phyloP scores from a whole-genome alignment of 2,888 invertebrate species.

The Diaperis boleti region DNA sequence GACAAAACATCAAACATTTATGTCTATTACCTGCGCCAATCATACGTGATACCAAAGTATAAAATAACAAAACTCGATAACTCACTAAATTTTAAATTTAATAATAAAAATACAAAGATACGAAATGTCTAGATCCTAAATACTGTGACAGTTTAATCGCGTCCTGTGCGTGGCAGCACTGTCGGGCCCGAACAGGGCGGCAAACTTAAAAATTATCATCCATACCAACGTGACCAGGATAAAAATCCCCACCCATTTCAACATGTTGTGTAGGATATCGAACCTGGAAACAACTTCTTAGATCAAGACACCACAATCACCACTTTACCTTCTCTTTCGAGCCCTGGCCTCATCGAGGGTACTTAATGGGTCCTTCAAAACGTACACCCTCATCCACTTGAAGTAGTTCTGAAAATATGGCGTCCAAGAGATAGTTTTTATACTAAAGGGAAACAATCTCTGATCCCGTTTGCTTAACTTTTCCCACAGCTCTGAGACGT shows the following conservation, averaged over 20 bases:
- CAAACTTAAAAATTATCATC: neutral
- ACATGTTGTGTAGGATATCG: neutral
- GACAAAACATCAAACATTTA: too few species aligned
- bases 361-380: conserved; percentile 83
- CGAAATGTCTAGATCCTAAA: too few species aligned
- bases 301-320: too few species aligned
- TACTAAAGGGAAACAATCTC: conserved; percentile 73
- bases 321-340: neutral
- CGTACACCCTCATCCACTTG: conserved; percentile 80
- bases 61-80: too few species aligned
- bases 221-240: neutral
- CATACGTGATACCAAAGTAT: too few species aligned
- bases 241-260: neutral
- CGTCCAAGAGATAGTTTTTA: conserved; percentile 80
- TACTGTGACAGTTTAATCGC: too few species aligned
- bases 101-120: too few species aligned
- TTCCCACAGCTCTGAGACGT: conserved; percentile 70
- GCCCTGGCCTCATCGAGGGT: conserved; percentile 72
- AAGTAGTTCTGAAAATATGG: conserved; percentile 77
- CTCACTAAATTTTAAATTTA: too few species aligned
- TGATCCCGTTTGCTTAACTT: conserved; percentile 71
- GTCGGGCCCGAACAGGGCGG: too few species aligned
- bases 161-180: too few species aligned
- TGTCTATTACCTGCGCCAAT: too few species aligned
- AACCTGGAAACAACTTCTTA: neutral